Conservation (phyloP, 2,797 vertebrate genomes). For the Gallinago solitaria region DNA sequence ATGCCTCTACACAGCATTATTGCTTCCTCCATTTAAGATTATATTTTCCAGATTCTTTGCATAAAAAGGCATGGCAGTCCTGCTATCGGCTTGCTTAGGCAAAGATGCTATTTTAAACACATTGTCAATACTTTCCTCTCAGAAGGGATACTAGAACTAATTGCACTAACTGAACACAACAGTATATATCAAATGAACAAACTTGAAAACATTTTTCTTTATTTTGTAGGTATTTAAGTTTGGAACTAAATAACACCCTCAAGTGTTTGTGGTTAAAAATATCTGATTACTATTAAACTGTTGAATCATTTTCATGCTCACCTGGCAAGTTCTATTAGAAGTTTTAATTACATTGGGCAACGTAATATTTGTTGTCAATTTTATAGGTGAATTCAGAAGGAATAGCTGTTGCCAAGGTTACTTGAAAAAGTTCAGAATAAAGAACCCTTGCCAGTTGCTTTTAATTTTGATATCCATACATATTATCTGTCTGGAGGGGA, state of each 20-base stretch:
- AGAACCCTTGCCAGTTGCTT: neutral
- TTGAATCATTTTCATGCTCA: neutral
- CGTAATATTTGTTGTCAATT: neutral
- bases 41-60: conserved; percentile 19
- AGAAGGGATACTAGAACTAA: neutral
- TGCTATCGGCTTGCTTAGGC: neutral
- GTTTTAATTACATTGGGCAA: neutral
- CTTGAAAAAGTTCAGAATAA: neutral
- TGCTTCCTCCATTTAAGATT: conserved; percentile 17
- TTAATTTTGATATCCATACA: neutral
- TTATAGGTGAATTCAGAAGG: neutral
- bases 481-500: neutral
- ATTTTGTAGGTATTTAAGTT: neutral
- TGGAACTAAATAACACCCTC: neutral
- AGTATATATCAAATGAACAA: neutral
- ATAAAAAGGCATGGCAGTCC: neutral
- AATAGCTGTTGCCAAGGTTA: neutral
- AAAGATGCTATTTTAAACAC: neutral
- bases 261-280: neutral
- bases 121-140: neutral
- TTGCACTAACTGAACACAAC: neutral
- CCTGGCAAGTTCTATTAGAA: neutral
- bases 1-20: conserved; percentile 10
- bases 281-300: neutral
- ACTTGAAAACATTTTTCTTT: neutral